phyloP scores from a whole-genome alignment of 2,797 vertebrate species.

The Poeciliopsis gracilis region DNA sequence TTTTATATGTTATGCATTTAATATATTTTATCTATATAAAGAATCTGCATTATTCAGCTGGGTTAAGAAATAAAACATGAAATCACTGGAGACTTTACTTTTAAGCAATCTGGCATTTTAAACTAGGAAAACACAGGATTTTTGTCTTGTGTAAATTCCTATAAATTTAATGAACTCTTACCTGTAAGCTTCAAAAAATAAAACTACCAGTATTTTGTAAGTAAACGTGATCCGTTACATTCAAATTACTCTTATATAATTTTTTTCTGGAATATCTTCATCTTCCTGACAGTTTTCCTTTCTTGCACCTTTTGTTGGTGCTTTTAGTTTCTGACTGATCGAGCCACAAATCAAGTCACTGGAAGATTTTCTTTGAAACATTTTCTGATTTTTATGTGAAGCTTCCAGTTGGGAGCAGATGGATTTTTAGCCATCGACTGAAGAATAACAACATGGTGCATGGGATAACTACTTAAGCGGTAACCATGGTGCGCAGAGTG shows the following conservation, averaged over 20 bases:
- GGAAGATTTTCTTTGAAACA: not conserved
- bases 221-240: too few species aligned
- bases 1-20: not conserved
- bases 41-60: not conserved
- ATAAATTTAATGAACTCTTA: not conserved
- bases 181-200: not conserved
- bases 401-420: constrained; percentile 9
- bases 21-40: not conserved
- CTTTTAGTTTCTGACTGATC: not conserved
- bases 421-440: not conserved
- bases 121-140: too few species aligned
- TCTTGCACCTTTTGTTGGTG: not conserved
- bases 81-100: not conserved
- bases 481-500: constrained; percentile 27
- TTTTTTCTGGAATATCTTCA: not conserved
- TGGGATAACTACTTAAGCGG: constrained; percentile 21
- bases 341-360: not conserved
- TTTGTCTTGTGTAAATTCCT: not conserved
- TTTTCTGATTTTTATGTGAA: constrained; percentile 3
- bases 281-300: not conserved
- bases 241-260: not conserved
- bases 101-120: not conserved
- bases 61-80: not conserved
- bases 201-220: not conserved
- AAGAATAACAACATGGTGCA: constrained; percentile 4